These are phyloP conservation scores for Diceros bicornis DNA, from an alignment of 2,797 vertebrate species.

Conservation along the genomic window DNA sequence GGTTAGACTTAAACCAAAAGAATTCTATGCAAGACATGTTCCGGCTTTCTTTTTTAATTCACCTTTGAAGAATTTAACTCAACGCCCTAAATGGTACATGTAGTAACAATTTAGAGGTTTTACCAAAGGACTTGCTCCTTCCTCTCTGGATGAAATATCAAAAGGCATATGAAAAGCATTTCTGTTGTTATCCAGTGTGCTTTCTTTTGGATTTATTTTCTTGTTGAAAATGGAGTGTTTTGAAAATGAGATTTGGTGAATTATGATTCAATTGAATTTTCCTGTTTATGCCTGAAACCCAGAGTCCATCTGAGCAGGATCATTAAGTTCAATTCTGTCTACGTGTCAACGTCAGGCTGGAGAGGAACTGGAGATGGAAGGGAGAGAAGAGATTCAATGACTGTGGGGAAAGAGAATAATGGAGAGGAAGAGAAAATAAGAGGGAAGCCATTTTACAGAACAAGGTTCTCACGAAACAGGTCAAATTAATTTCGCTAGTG, in stretches of 20 bases:
- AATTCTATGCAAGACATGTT: not conserved
- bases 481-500: not conserved
- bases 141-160: not conserved
- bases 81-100: not conserved
- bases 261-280: slow-evolving; percentile 19
- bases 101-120: slow-evolving; percentile 24
- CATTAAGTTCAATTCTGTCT: slow-evolving; percentile 14
- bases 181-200: not conserved
- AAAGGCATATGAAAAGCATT: not conserved
- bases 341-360: not conserved
- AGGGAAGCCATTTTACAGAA: not conserved
- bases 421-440: not conserved
- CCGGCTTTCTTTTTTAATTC: not conserved
- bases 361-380: not conserved
- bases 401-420: not conserved
- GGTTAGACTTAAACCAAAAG: slow-evolving; percentile 33
- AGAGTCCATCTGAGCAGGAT: not conserved
- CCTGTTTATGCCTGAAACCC: slow-evolving; percentile 44
- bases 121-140: not conserved
- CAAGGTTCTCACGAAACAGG: not conserved
- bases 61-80: not conserved
- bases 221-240: slow-evolving; percentile 28
- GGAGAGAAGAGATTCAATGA: not conserved
- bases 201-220: slow-evolving; percentile 53
- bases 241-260: slow-evolving; percentile 50